Conservation (phyloP, 2,797 vertebrate species). For the Tokudaia muenninki region DNA sequence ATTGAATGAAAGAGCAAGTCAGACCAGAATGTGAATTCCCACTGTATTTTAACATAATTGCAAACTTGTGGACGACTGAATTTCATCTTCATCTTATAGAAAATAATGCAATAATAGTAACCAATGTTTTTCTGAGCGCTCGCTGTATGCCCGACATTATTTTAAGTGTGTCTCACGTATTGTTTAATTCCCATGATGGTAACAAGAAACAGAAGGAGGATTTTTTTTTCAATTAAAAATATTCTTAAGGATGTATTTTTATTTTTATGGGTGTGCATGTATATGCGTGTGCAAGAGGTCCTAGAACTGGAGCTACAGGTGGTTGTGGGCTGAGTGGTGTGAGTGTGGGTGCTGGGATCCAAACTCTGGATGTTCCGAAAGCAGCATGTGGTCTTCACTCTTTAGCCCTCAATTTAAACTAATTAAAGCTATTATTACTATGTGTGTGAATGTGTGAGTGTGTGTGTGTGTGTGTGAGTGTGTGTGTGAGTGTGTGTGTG, state of each 20-base stretch:
- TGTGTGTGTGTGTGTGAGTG: no score
- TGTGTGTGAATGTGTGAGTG: background rate
- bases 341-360: background rate
- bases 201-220: background rate
- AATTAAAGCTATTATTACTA: background rate
- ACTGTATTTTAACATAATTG: background rate
- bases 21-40: background rate
- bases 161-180: background rate
- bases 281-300: background rate
- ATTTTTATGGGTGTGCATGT: background rate
- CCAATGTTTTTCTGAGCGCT: background rate
- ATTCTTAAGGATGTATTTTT: background rate
- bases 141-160: background rate
- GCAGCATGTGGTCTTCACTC: background rate
- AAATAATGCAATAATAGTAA: background rate
- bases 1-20: background rate
- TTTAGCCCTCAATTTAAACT: background rate
- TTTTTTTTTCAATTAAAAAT: background rate
- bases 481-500: background rate
- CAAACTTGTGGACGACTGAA: background rate
- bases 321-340: background rate
- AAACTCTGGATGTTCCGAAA: background rate
- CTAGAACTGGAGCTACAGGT: background rate
- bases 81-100: slow-evolving; percentile 13
- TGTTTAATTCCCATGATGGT: background rate